Evolutionary conservation across 2,797 vertebrate species (phyloP).

Genomic region (Sandelia bainsii): DNA sequence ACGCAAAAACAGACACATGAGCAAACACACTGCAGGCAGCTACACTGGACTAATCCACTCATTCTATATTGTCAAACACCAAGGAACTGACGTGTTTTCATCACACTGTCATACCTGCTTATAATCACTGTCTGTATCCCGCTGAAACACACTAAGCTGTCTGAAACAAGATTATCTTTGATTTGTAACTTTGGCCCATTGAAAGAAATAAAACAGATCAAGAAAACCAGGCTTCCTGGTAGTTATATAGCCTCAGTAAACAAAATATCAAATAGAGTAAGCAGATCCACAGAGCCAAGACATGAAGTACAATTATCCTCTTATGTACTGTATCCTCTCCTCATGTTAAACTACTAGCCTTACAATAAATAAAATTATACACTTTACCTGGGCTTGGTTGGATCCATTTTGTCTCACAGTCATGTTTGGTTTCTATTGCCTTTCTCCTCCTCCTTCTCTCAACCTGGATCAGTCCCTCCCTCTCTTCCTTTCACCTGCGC

Average conservation of each 20-base stretch:
- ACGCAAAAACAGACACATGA: not conserved
- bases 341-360: not conserved
- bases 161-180: not conserved
- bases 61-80: constrained; percentile 38
- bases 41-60: constrained; percentile 15
- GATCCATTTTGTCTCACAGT: constrained; percentile 78
- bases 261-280: constrained; percentile 8
- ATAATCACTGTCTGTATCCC: constrained; percentile 23
- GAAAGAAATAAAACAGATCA: not conserved
- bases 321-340: too few relatives aligned
- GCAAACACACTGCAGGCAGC: constrained; percentile 25
- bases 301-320: not conserved
- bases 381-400: constrained; percentile 78
- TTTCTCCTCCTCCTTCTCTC: constrained; percentile 60
- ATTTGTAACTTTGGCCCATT: not conserved
- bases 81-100: constrained; percentile 51
- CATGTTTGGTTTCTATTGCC: constrained; percentile 78
- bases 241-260: constrained; percentile 25
- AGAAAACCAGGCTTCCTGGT: not conserved
- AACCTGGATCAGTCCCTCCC: constrained; percentile 62
- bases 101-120: constrained; percentile 41
- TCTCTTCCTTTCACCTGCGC: constrained; percentile 70
- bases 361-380: constrained; percentile 24
- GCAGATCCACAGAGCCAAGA: constrained; percentile 9
- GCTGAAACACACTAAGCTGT: constrained; percentile 8